Evolutionary conservation across 2,888 invertebrate species (phyloP), one percentile per base, ranked within the genome.

Genomic region (Cheilosia soror): DNA sequence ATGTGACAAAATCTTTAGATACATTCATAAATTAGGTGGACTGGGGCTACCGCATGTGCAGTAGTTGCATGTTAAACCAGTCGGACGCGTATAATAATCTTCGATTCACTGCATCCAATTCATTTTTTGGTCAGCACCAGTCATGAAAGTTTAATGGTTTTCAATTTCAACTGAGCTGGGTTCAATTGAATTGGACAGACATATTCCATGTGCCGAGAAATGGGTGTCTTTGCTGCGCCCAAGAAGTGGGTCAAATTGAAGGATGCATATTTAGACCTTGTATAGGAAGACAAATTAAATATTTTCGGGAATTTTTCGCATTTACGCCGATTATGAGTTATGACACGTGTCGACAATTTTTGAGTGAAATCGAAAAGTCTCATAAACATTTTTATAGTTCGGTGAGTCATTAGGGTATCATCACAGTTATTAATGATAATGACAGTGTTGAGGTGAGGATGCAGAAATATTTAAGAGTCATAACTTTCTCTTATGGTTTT

Each of bases 371-470:
- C 76, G 40, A 31, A 44, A 68, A 4, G 29, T 68, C 51, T 66
- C 31, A 68, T 27, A 42, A 44, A 42, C 37, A 68, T 40, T 44
- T 77, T 77, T 77, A 77, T 55, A 51, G 68, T 51, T 33, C 58
- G 20, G n/a, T 51, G 40, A 57, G 65, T 33, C 75, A 63, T 60
- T 71, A 42, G 25, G 4, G 20, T 7, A 20, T 33, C 33, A 33
- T 7, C 9, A 2, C 33, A 33, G 33, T 33, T 33, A 33, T 33
- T 33, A 33, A 33, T 33, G 33, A 33, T 33, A 33, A 33, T 33
- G 33, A 33, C 9, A 37, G 37, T 11, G 9, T 9, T 37, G 11
- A 37, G 37, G 4, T 37, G 37, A 20, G 20, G 2, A 11, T 37
- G 11, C 4, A 11, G 37, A 37, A 0, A 37, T 37, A 3, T 37